phyloP scores from a whole-genome alignment of 2,797 vertebrate genomes.

The Potorous gilbertii region DNA sequence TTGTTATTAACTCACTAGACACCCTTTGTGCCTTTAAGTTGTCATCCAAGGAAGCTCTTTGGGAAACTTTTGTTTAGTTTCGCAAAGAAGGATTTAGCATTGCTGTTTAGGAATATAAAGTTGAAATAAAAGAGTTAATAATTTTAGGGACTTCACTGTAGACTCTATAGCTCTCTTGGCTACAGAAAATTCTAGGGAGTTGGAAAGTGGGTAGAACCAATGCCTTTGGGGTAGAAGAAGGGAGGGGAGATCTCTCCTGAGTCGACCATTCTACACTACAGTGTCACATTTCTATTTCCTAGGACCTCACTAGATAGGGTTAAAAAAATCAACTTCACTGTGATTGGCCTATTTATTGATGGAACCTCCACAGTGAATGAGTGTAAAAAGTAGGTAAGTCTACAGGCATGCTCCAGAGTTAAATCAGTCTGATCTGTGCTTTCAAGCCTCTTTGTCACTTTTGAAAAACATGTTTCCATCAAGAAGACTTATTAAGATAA shows the following conservation, averaged over 20 bases:
- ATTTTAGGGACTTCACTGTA: constrained; percentile 61
- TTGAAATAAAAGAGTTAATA: constrained; percentile 69
- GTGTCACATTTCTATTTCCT: constrained; percentile 70
- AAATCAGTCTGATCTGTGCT: constrained; percentile 80
- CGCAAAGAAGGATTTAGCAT: constrained; percentile 58
- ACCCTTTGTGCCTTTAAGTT: constrained; percentile 22
- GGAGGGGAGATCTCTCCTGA: constrained; percentile 56
- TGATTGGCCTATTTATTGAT: constrained; percentile 65
- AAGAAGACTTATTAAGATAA: constrained; percentile 85
- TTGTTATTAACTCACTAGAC: constrained; percentile 67
- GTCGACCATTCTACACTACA: constrained; percentile 68
- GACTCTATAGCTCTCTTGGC: constrained; percentile 46
- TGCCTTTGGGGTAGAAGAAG: constrained; percentile 27
- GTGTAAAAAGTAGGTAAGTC: constrained; percentile 69
- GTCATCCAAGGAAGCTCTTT: constrained; percentile 55
- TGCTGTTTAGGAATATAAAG: constrained; percentile 59
- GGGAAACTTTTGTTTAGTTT: constrained; percentile 44
- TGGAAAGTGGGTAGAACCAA: constrained; percentile 58
- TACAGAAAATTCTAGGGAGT: constrained; percentile 64
- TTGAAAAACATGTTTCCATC: constrained; percentile 84
- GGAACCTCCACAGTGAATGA: constrained; percentile 73
- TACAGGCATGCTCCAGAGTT: constrained; percentile 76
- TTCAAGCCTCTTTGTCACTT: constrained; percentile 84
- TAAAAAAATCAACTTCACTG: constrained; percentile 42
- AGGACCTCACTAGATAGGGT: constrained; percentile 70